Base-by-base conservation (phyloP, 2,113 vertebrate species). In the Sturnira hondurensis region DNA sequence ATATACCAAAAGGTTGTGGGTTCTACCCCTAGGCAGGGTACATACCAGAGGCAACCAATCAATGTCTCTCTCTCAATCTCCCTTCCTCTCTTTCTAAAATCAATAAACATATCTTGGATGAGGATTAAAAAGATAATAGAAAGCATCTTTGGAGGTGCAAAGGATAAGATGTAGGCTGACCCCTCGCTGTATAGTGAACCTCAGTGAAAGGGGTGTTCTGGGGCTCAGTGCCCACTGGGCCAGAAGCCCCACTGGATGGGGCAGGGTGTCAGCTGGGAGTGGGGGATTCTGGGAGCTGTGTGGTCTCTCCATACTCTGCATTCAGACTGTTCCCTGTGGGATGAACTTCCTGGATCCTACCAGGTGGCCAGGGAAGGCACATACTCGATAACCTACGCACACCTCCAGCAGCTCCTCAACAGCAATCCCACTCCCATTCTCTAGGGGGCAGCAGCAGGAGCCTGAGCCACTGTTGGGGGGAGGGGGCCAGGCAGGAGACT, bases 181-280 rank as follows among this genome's bases (percentile, higher is more conserved):
- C 26, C 7, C 0, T 52, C 11, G 4, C 31, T 24, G 36, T 4
- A 14, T 2, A 14, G 73, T 61, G 89, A 36, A 20, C 22, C 67
- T 45, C 33, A 7, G n/a, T 24, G 28, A 52, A 56, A 38, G 31
- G 36, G 31, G 1, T 36, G 1, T 43, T 80, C 38, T 26, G 52
- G n/a, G 12, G 28, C 20, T 74, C 0, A 1, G 43, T 70, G 28
- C 38, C 17, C 17, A 0, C 4, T 33, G 38, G 63, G 22, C 33
- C 16, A 63, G 71, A 76, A 92, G 45, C 13, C 50, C n/a, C n/a
- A n/a, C n/a, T n/a, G n/a, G n/a, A n/a, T n/a, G n/a, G 54, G 86
- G 63, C 36, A 7, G 54, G 28, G 43, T 31, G 52, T 71, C 7
- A 33, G 31, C 28, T 74, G 14, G 65, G 67, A 65, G 33, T 12